Evolutionary conservation across 1,140 invertebrate species (phyloP), one percentile per base, ranked within the genome.

Genomic region (Parapsyche elsis): DNA sequence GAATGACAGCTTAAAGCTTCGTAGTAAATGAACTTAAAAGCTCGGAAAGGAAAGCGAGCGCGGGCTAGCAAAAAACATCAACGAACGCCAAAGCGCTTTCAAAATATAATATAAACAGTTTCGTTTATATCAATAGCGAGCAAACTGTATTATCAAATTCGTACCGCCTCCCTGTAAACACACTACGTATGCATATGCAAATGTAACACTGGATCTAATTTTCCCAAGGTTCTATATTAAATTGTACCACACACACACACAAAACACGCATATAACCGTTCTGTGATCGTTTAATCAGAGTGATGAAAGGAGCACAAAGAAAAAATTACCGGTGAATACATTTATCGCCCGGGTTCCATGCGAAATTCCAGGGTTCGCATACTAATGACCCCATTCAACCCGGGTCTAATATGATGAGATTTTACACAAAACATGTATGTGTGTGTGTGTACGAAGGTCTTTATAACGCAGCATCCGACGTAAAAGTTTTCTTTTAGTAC

Each of bases 21-120:
- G 71, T 44, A 44, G 71, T 23, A 67, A 67, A 67, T 67, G 5
- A 67, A 67, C 71, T 46, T 71, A 30, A 74, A 74, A 74, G 71
- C 71, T 21, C 12, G 16, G 4, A 67, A 26, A 5, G 24, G 24
- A 67, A 67, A 21, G 16, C 2, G 10, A 26, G 0, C 64, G 24
- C 64, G 24, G 21, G 12, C 16, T 16, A 23, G 21, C 53, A 67
- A 38, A 38, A 38, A 59, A 59, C 14, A 59, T 59, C 10, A 59
- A 16, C 21, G 53, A 59, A 59, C 53, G 53, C 14, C 21, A 21
- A 59, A 21, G 2, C 21, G 1, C 10, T n/a, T 59, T 10, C 21
- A n/a, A 59, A 59, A 59, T 59, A 59, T 59, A 59, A 59, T 59
- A 10, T 4, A 59, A 59, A n/a, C 1, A 4, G 30, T 38, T 38